phyloP scores from a whole-genome alignment of 1,140 invertebrate species.

The Planococcus citri region DNA sequence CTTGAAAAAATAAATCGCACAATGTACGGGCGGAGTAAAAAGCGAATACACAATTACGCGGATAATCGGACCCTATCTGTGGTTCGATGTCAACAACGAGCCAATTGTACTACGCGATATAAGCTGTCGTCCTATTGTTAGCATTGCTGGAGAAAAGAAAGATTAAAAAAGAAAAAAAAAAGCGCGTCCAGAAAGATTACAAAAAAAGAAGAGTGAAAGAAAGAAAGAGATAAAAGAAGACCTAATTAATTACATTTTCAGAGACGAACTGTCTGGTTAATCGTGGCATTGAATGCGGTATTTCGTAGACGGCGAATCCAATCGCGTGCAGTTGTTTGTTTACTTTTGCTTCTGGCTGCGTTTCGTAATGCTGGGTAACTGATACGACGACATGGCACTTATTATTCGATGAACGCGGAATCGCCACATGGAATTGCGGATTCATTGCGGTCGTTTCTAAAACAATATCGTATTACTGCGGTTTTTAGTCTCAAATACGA shows the following conservation, averaged over 20 bases:
- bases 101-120: not conserved
- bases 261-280: constrained; percentile 46
- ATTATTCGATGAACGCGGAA: constrained; percentile 43
- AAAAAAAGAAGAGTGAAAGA: too few relatives aligned
- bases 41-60: not conserved
- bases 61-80: not conserved
- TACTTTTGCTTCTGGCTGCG: constrained; percentile 35
- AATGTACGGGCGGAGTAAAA: not conserved
- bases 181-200: too few relatives aligned
- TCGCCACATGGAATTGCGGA: constrained; percentile 58
- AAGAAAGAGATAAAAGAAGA: not conserved
- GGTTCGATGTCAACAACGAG: not conserved
- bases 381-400: constrained; percentile 61
- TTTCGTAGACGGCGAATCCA: constrained; percentile 58
- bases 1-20: not conserved
- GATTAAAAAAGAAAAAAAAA: too few relatives aligned
- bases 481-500: not conserved
- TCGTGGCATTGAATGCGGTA: constrained; percentile 46
- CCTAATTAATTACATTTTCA: constrained; percentile 39
- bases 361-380: constrained; percentile 55
- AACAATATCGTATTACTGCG: not conserved
- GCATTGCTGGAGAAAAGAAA: too few relatives aligned
- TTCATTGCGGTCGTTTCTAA: constrained; percentile 53
- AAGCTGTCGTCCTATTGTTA: not conserved
- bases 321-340: constrained; percentile 43